phyloP scores from a whole-genome alignment of 2,797 vertebrate genomes.

The Melanotaenia boesemani region DNA sequence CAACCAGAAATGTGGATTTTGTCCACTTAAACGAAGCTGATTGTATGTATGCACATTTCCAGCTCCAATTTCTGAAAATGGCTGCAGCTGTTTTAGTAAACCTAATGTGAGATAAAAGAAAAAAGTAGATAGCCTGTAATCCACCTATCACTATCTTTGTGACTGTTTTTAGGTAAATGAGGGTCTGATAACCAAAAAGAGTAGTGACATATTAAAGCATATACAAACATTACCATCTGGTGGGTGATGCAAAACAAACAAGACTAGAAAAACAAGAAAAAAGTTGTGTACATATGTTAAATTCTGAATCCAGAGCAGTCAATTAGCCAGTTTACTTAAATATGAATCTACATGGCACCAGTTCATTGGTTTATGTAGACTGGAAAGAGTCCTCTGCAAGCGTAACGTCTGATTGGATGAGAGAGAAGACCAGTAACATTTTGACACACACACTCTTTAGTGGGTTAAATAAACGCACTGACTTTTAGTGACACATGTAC shows the following conservation, averaged over 20 bases:
- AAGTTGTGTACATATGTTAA: constrained; percentile 3
- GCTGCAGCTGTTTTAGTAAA: not conserved
- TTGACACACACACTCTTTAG: constrained; percentile 73
- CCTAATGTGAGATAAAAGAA: not conserved
- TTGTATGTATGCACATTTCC: too few species aligned
- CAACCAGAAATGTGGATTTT: not conserved
- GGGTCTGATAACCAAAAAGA: constrained; percentile 16
- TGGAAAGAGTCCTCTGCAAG: constrained; percentile 14
- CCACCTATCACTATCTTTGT: constrained; percentile 2
- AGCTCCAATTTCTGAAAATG: not conserved
- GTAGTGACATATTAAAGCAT: not conserved
- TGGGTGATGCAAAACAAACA: constrained; percentile 1
- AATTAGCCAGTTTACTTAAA: constrained; percentile 15
- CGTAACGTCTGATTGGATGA: constrained; percentile 62
- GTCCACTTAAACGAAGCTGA: not conserved
- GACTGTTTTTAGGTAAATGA: constrained; percentile 27
- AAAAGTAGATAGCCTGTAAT: not conserved
- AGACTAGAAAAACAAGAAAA: not conserved
- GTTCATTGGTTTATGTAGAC: constrained; percentile 43
- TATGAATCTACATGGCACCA: constrained; percentile 49
- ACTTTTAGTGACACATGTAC: constrained; percentile 25
- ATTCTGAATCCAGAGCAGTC: not conserved
- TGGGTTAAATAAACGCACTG: constrained; percentile 53
- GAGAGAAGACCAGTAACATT: constrained; percentile 74
- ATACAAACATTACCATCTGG: not conserved